Conservation (phyloP, 2,113 vertebrate genomes). For the Stegostoma tigrinum region DNA sequence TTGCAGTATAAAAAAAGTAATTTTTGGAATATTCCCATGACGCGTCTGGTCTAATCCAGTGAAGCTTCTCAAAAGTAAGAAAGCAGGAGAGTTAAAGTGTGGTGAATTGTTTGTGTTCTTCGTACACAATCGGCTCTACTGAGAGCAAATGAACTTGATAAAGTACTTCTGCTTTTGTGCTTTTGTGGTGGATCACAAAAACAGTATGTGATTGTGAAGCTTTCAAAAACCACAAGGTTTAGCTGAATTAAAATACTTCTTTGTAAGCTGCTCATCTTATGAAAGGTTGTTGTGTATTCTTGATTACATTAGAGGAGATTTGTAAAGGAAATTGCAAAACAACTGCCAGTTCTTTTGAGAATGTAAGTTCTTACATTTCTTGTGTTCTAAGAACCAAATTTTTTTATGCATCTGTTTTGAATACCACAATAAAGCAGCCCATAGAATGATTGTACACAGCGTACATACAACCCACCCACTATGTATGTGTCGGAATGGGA, state of each 20-base stretch:
- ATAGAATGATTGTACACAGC: background rate
- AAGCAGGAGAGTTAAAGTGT: background rate
- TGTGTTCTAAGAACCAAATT: background rate
- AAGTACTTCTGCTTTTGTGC: background rate
- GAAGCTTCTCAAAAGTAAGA: background rate
- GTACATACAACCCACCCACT: background rate
- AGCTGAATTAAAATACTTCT: background rate
- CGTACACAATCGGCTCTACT: background rate
- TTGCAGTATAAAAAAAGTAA: background rate
- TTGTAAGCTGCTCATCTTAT: background rate
- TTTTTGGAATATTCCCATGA: slow-evolving; percentile 16
- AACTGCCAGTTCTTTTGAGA: background rate
- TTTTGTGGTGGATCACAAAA: background rate
- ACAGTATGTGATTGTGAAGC: slow-evolving; percentile 23
- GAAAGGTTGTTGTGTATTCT: background rate
- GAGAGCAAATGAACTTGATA: background rate
- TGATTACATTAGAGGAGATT: background rate
- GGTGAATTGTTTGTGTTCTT: background rate
- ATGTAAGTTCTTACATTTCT: background rate
- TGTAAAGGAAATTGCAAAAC: background rate
- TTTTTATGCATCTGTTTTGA: background rate
- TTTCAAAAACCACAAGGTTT: background rate
- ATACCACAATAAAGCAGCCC: background rate
- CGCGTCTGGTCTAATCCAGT: slow-evolving; percentile 8
- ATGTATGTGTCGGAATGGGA: background rate